Conservation (phyloP, 1,140 invertebrate genomes). For the Lineus longissimus region DNA sequence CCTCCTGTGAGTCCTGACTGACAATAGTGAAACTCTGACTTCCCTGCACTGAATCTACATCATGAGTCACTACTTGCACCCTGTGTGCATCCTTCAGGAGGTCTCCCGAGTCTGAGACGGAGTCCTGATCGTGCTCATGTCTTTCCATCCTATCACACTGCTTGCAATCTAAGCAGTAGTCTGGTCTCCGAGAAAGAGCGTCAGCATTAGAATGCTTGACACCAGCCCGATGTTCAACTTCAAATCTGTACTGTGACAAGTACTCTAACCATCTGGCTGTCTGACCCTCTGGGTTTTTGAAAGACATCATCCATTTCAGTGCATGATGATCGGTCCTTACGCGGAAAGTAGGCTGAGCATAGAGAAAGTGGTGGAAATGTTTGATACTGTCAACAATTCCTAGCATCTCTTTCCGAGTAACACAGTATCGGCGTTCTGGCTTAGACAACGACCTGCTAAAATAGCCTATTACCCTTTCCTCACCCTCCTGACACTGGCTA, state of each 20-base stretch:
- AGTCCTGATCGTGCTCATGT: too few relatives aligned
- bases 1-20: too few relatives aligned
- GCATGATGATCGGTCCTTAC: conserved; percentile 31
- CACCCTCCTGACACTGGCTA: conserved; percentile 22
- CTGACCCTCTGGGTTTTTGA: conserved; percentile 15
- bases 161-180: too few relatives aligned
- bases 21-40: too few relatives aligned
- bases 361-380: conserved; percentile 28
- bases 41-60: too few relatives aligned
- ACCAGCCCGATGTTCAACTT: conserved; percentile 50
- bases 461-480: conserved; percentile 23
- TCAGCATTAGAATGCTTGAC: conserved; percentile 42
- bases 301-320: conserved; percentile 18
- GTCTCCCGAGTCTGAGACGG: too few relatives aligned
- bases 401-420: conserved; percentile 28
- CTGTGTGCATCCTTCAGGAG: too few relatives aligned
- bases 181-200: conserved; percentile 32
- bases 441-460: conserved; percentile 13
- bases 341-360: conserved; percentile 23
- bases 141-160: too few relatives aligned
- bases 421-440: conserved; percentile 28
- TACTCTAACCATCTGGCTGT: conserved; percentile 54
- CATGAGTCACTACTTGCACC: too few relatives aligned
- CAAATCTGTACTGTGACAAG: conserved; percentile 55
- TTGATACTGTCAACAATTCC: conserved; percentile 29